A percentile compares a stretch with the other conserved stretches of the same genome.
Conservation (phyloP, 2,888 invertebrate genomes). For the Ormyrus labotus region DNA sequence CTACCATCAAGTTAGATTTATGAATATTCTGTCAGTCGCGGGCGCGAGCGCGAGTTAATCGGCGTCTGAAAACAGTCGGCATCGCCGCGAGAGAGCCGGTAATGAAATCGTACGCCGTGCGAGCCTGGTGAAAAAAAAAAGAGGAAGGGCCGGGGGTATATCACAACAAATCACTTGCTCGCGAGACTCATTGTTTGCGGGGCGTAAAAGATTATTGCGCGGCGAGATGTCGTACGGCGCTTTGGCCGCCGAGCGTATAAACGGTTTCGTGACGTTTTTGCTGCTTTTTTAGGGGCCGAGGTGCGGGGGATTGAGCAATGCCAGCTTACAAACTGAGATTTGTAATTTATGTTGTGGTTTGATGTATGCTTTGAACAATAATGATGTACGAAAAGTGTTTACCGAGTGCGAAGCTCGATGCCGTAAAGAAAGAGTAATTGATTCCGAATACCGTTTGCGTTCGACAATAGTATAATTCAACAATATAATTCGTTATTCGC, state of each 20-base stretch:
- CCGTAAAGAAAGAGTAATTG: too few relatives aligned
- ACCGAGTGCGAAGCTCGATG: too few relatives aligned
- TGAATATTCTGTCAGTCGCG: conserved; percentile 67
- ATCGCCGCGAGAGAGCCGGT: conserved; percentile 23
- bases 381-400: too few relatives aligned
- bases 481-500: too few relatives aligned
- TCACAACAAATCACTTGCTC: conserved; percentile 43
- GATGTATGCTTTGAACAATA: too few relatives aligned
- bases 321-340: background rate
- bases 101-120: conserved; percentile 40
- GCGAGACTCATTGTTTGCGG: conserved; percentile 33
- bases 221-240: too few relatives aligned
- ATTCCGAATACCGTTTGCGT: too few relatives aligned
- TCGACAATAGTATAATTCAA: too few relatives aligned
- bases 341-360: background rate
- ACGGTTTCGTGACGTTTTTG: conserved; percentile 18
- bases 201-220: too few relatives aligned
- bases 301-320: background rate
- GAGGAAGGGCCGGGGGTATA: conserved; percentile 12
- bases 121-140: background rate
- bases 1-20: conserved; percentile 74
- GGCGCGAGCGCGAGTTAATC: conserved; percentile 42
- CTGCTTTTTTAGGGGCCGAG: conserved; percentile 1
- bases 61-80: conserved; percentile 26
- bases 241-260: too few relatives aligned